phyloP scores from a whole-genome alignment of 2,797 vertebrate species.

The Neosilurus hyrtlii region DNA sequence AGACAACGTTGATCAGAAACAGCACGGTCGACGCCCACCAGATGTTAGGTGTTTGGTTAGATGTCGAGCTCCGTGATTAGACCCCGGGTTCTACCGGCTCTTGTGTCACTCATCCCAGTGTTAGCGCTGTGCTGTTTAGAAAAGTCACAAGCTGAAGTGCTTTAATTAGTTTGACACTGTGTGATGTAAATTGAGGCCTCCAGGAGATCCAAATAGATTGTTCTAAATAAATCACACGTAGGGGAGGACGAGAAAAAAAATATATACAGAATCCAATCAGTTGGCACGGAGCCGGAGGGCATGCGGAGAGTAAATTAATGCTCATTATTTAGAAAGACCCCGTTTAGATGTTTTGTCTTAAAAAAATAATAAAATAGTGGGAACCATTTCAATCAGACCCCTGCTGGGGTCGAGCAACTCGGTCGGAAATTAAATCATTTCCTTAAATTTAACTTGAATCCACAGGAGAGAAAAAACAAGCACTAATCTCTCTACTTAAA shows the following conservation, averaged over 20 bases:
- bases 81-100: neutral
- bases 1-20: neutral
- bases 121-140: neutral
- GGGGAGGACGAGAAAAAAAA: constrained; percentile 19
- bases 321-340: constrained; percentile 46
- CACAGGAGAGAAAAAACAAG: constrained; percentile 1
- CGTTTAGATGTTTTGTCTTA: constrained; percentile 44
- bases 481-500: neutral
- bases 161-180: constrained; percentile 44
- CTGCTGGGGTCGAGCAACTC: constrained; percentile 31
- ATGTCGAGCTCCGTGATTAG: neutral
- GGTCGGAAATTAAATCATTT: constrained; percentile 43
- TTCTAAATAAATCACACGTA: constrained; percentile 33
- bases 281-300: constrained; percentile 34
- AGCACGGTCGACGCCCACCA: neutral
- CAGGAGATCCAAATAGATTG: constrained; percentile 41
- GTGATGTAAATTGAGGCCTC: constrained; percentile 47
- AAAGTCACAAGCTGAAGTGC: constrained; percentile 31
- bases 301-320: constrained; percentile 45
- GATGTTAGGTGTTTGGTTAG: constrained; percentile 3
- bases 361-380: constrained; percentile 24
- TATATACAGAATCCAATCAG: constrained; percentile 38
- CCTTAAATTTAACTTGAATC: constrained; percentile 32
- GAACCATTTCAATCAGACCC: constrained; percentile 51
- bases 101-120: neutral